These are phyloP conservation scores for Salticus scenicus DNA, from an alignment of 2,888 invertebrate genomes.

Conservation along the genomic window DNA sequence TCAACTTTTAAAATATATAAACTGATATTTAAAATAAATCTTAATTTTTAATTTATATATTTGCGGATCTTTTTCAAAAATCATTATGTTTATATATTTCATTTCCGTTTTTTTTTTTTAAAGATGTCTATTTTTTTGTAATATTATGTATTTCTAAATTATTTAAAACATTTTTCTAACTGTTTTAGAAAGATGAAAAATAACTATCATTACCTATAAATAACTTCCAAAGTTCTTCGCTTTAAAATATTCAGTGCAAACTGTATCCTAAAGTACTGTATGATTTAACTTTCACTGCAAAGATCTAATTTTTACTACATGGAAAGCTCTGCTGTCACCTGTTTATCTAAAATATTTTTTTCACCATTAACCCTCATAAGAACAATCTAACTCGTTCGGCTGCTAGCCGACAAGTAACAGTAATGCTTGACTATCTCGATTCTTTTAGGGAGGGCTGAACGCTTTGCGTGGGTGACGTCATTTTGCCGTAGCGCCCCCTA, in stretches of 20 bases:
- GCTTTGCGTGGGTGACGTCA: constrained; percentile 46
- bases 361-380: background rate
- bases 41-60: no score
- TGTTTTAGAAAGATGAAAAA: no score
- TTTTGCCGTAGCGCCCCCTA: constrained; percentile 42
- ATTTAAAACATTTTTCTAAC: no score
- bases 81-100: no score
- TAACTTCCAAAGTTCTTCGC: background rate
- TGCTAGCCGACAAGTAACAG: constrained; percentile 47
- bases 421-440: constrained; percentile 46
- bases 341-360: background rate
- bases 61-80: no score
- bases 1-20: no score
- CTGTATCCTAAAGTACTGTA: background rate
- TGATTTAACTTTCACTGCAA: background rate
- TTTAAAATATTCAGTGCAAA: background rate
- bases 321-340: background rate
- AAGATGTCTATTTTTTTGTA: no score
- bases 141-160: no score
- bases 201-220: background rate
- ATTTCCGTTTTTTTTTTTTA: no score
- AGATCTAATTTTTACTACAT: background rate
- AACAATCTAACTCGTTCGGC: constrained; percentile 18
- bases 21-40: no score
- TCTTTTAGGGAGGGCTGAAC: constrained; percentile 33